These are phyloP conservation scores for Scaptomyza tumidula DNA, from an alignment of 2,888 invertebrate genomes.

Conservation along the genomic window DNA sequence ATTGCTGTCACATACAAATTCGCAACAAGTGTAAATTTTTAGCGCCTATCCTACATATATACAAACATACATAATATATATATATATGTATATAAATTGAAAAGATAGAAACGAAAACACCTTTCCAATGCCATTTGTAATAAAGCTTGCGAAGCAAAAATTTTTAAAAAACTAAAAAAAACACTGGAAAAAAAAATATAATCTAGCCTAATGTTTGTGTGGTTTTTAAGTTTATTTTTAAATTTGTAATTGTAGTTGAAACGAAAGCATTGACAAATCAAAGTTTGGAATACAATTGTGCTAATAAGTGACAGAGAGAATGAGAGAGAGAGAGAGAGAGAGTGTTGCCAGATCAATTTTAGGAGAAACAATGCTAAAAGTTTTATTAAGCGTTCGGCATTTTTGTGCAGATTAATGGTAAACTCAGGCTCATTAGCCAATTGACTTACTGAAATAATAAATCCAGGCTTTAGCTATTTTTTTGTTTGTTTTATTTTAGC, in stretches of 20 bases:
- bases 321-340: background rate
- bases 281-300: conserved; percentile 29
- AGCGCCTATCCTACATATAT: conserved; percentile 37
- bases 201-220: conserved; percentile 5
- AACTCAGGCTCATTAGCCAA: background rate
- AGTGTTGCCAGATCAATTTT: conserved; percentile 2
- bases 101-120: conserved; percentile 36
- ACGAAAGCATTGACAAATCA: conserved; percentile 77
- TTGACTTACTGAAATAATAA: conserved; percentile 18
- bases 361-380: background rate
- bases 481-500: conserved; percentile 33
- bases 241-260: conserved; percentile 24
- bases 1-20: conserved; percentile 71
- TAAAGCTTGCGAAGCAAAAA: conserved; percentile 67
- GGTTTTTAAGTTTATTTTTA: conserved; percentile 3
- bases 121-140: conserved; percentile 43
- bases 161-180: conserved; percentile 26
- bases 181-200: conserved; percentile 10
- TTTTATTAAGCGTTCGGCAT: conserved; percentile 6
- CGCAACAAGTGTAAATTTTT: conserved; percentile 66
- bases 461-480: conserved; percentile 30
- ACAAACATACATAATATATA: conserved; percentile 25
- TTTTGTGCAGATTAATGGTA: background rate
- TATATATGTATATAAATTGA: conserved; percentile 50
- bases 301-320: background rate